These are phyloP conservation scores for Daboia siamensis DNA, from an alignment of 2,113 vertebrate species.

Conservation along the genomic window DNA sequence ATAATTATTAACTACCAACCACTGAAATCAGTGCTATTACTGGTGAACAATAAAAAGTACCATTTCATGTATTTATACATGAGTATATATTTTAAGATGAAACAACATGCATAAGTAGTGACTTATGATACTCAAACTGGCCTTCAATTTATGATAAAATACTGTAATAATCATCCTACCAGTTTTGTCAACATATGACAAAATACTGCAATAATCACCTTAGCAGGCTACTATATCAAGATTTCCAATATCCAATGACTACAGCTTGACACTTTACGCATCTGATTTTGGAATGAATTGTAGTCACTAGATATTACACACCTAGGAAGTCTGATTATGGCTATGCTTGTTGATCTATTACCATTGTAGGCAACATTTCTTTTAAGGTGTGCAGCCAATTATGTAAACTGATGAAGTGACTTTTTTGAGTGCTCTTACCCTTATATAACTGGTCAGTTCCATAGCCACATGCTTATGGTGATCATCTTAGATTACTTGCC, in stretches of 20 bases:
- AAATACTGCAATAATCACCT: neutral
- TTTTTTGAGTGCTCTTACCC: neutral
- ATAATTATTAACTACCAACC: neutral
- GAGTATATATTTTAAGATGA: neutral
- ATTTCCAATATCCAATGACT: neutral
- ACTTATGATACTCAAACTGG: neutral
- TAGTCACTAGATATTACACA: neutral
- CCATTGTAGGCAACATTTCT: neutral
- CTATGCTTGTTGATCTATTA: neutral
- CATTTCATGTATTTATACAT: neutral
- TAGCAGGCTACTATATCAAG: neutral
- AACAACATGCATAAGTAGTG: neutral
- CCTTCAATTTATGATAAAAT: neutral
- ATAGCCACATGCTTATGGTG: neutral
- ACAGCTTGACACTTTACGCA: neutral
- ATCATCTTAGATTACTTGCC: neutral
- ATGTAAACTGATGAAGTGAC: neutral
- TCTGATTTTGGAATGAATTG: neutral
- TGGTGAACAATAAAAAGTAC: neutral
- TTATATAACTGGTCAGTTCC: neutral
- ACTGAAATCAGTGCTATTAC: neutral
- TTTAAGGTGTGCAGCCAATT: neutral
- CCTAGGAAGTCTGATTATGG: neutral
- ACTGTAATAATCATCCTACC: neutral
- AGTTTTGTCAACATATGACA: neutral